phyloP scores from a whole-genome alignment of 2,797 vertebrate species.

The Enteromius paludinosus region DNA sequence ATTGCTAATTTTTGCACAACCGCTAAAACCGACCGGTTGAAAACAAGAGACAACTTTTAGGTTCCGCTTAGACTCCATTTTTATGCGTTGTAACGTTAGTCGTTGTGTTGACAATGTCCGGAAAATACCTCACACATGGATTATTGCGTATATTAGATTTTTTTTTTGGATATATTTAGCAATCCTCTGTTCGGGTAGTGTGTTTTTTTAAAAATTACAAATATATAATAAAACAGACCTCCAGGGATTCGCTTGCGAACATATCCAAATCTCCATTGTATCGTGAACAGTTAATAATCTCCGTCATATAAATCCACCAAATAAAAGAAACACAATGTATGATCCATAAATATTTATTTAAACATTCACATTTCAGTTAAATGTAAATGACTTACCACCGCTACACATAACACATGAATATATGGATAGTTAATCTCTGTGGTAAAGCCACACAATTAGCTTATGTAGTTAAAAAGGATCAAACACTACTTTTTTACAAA shows the following conservation, averaged over 20 bases:
- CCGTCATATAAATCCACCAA: neutral
- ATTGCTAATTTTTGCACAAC: constrained; percentile 1
- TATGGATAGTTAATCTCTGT: constrained; percentile 76
- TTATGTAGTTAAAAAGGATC: constrained; percentile 76
- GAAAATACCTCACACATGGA: neutral
- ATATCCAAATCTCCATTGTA: neutral
- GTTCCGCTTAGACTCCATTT: constrained; percentile 67
- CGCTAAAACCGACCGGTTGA: constrained; percentile 13
- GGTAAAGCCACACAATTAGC: constrained; percentile 79
- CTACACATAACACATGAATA: constrained; percentile 81
- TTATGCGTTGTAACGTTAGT: constrained; percentile 2
- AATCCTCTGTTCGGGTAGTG: neutral
- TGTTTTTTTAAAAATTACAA: neutral
- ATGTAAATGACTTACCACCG: constrained; percentile 78
- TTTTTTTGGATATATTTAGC: neutral
- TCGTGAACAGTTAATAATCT: neutral
- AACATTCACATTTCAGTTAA: constrained; percentile 80
- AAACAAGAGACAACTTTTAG: constrained; percentile 53
- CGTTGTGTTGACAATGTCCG: neutral
- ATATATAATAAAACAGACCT: neutral
- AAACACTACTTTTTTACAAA: constrained; percentile 69
- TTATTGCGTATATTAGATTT: neutral
- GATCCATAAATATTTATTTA: constrained; percentile 84
- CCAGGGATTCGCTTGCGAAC: neutral
- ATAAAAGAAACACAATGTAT: constrained; percentile 73